phyloP scores from a whole-genome alignment of 2,113 vertebrate species.

The Syngnathus floridae region DNA sequence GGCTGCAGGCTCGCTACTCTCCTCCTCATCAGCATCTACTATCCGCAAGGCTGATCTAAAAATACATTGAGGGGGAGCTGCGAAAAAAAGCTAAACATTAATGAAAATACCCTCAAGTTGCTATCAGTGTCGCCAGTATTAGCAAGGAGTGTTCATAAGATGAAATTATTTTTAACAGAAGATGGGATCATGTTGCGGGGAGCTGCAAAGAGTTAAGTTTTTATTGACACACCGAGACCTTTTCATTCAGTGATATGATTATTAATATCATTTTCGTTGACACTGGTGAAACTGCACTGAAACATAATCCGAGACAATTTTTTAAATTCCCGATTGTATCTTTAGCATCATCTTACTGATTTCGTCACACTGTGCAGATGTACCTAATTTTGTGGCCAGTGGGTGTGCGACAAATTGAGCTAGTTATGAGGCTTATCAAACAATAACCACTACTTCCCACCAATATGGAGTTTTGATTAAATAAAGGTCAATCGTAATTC shows the following conservation, averaged over 20 bases:
- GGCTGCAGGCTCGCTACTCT: constrained; percentile 18
- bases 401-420: constrained; percentile 15
- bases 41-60: constrained; percentile 1
- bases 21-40: constrained; percentile 8
- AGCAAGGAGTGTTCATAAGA: neutral
- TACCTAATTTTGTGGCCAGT: constrained; percentile 7
- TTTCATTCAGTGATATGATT: neutral
- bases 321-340: too few relatives aligned
- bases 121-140: neutral
- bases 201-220: neutral
- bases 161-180: neutral
- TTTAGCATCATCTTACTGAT: neutral
- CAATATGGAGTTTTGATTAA: constrained; percentile 33
- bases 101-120: constrained; percentile 8
- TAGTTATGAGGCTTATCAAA: constrained; percentile 25
- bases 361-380: neutral
- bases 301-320: neutral
- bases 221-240: neutral
- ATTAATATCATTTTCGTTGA: neutral
- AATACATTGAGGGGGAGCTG: neutral
- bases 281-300: neutral
- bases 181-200: neutral
- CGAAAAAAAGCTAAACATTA: neutral
- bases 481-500: constrained; percentile 19
- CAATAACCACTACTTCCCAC: constrained; percentile 8